These are phyloP conservation scores for Erythrocercus mccallii DNA, from an alignment of 2,113 vertebrate genomes.

Conservation along the genomic window DNA sequence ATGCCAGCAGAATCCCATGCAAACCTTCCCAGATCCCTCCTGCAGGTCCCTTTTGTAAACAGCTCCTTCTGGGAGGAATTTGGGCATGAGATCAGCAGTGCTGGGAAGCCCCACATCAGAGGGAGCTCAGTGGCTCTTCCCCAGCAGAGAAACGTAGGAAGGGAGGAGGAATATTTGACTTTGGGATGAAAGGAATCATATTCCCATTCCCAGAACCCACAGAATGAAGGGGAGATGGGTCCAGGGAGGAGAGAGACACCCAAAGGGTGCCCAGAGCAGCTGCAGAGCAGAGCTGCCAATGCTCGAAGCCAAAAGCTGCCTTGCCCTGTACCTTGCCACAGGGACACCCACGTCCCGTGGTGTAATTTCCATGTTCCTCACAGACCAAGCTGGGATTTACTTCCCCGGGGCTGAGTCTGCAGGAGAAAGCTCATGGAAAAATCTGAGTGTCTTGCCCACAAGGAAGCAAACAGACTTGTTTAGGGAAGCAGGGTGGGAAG, in stretches of 20 bases:
- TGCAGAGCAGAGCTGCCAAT: accelerated
- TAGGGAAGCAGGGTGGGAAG: neutral
- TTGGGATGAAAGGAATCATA: neutral
- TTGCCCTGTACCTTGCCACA: neutral
- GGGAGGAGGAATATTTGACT: neutral
- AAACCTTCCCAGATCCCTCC: neutral
- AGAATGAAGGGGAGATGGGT: neutral
- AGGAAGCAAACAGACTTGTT: neutral
- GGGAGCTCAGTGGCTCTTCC: neutral
- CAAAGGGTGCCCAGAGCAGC: neutral
- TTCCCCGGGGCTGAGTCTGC: neutral
- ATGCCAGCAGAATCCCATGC: neutral
- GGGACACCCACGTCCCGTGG: neutral
- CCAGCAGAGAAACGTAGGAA: neutral
- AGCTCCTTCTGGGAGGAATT: neutral
- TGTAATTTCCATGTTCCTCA: neutral
- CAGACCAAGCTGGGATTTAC: neutral
- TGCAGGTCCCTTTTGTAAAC: neutral
- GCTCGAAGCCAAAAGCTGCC: neutral
- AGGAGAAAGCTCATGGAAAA: neutral
- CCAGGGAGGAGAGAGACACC: neutral
- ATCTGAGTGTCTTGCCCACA: neutral
- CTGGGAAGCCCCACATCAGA: neutral
- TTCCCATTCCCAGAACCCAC: neutral
- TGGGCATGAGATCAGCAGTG: neutral